Base-by-base conservation (phyloP, 1,140 invertebrate genomes). In the Littorina saxatilis region DNA sequence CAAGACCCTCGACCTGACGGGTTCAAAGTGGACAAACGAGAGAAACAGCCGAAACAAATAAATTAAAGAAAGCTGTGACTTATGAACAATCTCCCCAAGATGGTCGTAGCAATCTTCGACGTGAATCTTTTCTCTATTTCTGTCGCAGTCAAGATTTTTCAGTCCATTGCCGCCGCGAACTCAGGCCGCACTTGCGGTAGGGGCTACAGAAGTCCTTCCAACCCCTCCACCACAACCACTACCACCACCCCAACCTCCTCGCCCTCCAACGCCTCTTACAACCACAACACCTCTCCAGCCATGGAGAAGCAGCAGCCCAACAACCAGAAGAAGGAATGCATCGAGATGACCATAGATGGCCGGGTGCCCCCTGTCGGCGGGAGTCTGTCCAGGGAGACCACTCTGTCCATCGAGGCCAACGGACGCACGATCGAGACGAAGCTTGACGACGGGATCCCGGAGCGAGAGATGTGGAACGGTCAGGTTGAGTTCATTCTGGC, bases 401-500 rank as follows among this genome's bases (percentile, higher is more conserved):
- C 35, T 0, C n/a, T 40, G 0, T 47, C 76, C 58, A 20, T 78
- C n/a, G 76, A 66, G 58, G 55, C 37, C 32, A 79, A 84, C 58
- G 83, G 83, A 7, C 66, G 80, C 20, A 50, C 74, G 13, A 32
- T 85, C 43, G 85, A 86, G 75, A 61, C 61, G n/a, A 86, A 82
- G 68, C 47, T 81, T 27, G 77, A 72, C n/a, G 72, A 80, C 52
- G 80, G 66, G 29, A 40, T 58, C 11, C 82, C 81, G 32, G 80
- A 83, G 88, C 93, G 95, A 23, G 96, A 96, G 58, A 96, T 87
- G 1, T 92, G 92, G 92, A 86, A 87, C 32, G 87, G 87, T 13
- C 88, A 88, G 72, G 81, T 88, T 29, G 92, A 92, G 83, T 92
- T 90, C 82, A 74, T 92, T 29, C 70, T 93, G 50, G 85, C 91